Base-by-base conservation (phyloP, 2,797 vertebrate species). In the Bovichtus variegatus region DNA sequence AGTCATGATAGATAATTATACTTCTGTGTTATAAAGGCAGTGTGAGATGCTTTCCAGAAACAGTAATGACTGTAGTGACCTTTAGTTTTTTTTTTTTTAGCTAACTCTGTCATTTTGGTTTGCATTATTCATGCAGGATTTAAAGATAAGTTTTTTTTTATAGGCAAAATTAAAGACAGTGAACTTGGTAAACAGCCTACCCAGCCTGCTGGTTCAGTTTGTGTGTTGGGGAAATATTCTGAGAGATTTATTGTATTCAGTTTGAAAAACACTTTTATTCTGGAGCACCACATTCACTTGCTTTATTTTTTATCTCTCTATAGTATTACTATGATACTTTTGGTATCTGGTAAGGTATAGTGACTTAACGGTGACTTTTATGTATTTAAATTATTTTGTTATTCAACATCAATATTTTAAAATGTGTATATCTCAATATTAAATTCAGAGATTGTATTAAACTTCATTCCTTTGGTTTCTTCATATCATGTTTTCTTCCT, bases 381-480 rank as follows among this genome's bases (percentile, higher is more conserved):
- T 74, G 47, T 80, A 31, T 60, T 80, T 78, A 55, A 79, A 62
- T 79, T 62, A 73, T 76, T 76, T 34, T 83, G 64, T 73, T 72
- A 76, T 82, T 73, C 76, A 78, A 78, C 27, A 69, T 51, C 29
- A 23, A 31, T 66, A 70, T 77, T 69, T 76, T 51, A 34, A 55
- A 41, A 25, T 21, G 38, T 64, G 12, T 59, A 31, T 55, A n/a
- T 73, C 49, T 57, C 29, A 34, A 34, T 71, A 62, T 44, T 75
- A 15, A 67, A 62, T 53, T 74, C 76, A 71, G 58, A 67, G 65
- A 53, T 49, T 74, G 59, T 54, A 63, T 71, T 67, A 50, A 74
- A 78, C 36, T 12, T 49, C 11, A 49, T 49, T 34, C 2, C 68
- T 69, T 62, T 71, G 68, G 25, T 66, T 62, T 77, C 38, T 65